Percentiles rank a stretch among this genome's conserved stretches.
Evolutionary conservation across 2,797 vertebrate species (phyloP).

Genomic region (Xyrichtys novacula): DNA sequence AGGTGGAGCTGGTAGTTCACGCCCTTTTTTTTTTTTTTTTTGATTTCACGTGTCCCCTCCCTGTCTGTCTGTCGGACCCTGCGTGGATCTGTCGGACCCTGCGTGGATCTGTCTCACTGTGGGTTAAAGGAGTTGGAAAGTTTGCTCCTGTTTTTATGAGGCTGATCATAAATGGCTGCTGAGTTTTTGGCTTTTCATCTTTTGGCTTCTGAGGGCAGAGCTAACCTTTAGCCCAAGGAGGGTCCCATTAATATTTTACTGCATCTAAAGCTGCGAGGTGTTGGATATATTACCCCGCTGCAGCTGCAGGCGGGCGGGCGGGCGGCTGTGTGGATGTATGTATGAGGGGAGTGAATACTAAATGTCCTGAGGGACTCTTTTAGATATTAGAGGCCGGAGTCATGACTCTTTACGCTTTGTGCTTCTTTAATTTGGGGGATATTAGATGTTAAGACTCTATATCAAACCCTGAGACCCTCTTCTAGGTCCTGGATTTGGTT

Average conservation of each 20-base stretch:
- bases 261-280: constrained; percentile 71
- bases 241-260: constrained; percentile 80
- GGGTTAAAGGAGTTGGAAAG: constrained; percentile 64
- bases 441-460: constrained; percentile 19
- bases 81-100: neutral
- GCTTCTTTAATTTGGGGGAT: constrained; percentile 17
- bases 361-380: constrained; percentile 46
- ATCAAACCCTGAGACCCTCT: neutral
- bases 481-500: constrained; percentile 19
- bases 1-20: constrained; percentile 36
- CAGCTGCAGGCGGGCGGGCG: constrained; percentile 4
- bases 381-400: constrained; percentile 50
- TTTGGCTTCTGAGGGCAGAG: constrained; percentile 57
- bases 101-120: neutral
- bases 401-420: constrained; percentile 24
- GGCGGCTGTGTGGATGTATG: constrained; percentile 21
- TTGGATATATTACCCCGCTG: constrained; percentile 65
- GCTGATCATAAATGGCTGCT: constrained; percentile 38
- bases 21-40: constrained; percentile 35
- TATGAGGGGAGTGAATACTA: constrained; percentile 42
- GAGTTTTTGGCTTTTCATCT: constrained; percentile 40
- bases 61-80: neutral
- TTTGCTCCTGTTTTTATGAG: constrained; percentile 53
- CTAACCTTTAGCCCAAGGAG: constrained; percentile 75
- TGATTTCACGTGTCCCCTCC: constrained; percentile 20